Base-by-base conservation (phyloP, 2,888 invertebrate genomes). In the Drosophila helvetica region DNA sequence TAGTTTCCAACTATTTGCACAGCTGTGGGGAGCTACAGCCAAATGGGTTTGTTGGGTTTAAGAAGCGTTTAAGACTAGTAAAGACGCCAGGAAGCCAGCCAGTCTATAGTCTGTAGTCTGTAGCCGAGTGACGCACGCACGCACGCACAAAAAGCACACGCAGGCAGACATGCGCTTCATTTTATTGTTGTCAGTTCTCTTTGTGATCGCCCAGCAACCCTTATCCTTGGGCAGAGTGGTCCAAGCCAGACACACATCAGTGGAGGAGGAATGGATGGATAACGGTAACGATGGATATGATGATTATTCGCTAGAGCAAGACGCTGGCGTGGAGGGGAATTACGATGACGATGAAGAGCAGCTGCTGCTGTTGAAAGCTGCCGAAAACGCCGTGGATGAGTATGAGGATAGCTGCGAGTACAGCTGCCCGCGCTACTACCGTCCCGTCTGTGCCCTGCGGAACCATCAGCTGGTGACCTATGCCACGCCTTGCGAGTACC, bases 361-460 rank as follows among this genome's bases (percentile, higher is more conserved):
- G 38, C n/a, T 38, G 38, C 38, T 38, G n/a, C 3, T 56, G 9
- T 38, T 30, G 0, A 12, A 47, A 1, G 56, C 47, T 9, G 52
- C 60, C 8, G 66, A 72, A 7, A 64, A 77, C 4, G 47, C 54
- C 6, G 50, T 61, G 22, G 76, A 71, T 3, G 78, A 80, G 45
- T 19, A 68, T 5, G 75, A 60, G 45, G 6, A 27, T 12, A 75
- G 59, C 54, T 88, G 85, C 43, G 86, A 80, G 42, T 70, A 74
- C 4, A 79, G 85, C 27, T 86, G 86, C n/a, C 88, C 86, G 1
- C 84, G 86, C 0, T 86, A 78, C n/a, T 86, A 86, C 66, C 80
- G 75, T 0, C 86, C 86, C 6, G 30, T 86, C 4, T 86, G 86
- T 25, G 81, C 60, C 2, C 58, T 61, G 0, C 77, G 81, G 22